A percentile compares a stretch with the other conserved stretches of the same genome.
Conservation (phyloP, 2,797 vertebrate species). For the Gouania willdenowi region DNA sequence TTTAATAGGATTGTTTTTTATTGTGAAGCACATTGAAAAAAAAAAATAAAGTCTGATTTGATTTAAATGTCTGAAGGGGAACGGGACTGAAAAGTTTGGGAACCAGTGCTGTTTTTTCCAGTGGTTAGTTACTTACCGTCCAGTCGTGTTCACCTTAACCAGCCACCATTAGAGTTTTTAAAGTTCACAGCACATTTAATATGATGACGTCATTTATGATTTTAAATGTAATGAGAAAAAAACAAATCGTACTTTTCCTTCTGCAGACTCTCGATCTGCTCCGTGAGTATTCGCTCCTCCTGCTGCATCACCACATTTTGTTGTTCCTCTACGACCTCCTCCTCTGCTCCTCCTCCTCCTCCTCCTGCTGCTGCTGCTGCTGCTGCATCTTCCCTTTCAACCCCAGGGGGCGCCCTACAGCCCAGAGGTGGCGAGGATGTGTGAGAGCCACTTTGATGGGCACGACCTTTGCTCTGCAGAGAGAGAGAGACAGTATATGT, state of each 20-base stretch:
- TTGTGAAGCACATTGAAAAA: too few relatives aligned
- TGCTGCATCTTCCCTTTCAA: constrained; percentile 70
- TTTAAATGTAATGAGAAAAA: too few relatives aligned
- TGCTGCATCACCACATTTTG: constrained; percentile 90
- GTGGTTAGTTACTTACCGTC: too few relatives aligned
- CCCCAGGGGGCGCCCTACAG: constrained; percentile 62
- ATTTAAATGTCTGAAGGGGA: too few relatives aligned
- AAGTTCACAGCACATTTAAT: too few relatives aligned
- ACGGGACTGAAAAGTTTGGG: too few relatives aligned
- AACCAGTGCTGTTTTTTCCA: too few relatives aligned
- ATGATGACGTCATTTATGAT: too few relatives aligned
- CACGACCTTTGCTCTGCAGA: constrained; percentile 81
- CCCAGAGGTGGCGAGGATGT: constrained; percentile 78
- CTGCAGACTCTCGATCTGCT: constrained; percentile 93
- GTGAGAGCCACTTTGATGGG: constrained; percentile 68
- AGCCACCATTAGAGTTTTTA: too few relatives aligned
- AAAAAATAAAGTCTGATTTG: too few relatives aligned
- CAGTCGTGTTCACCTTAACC: too few relatives aligned
- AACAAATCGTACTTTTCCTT: constrained; percentile 90
- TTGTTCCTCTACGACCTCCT: constrained; percentile 73
- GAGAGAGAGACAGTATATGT: not conserved
- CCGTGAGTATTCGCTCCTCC: constrained; percentile 86
- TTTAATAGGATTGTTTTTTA: too few relatives aligned
- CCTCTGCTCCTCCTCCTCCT: not conserved
- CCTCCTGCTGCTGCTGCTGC: constrained; percentile 22